phyloP scores from a whole-genome alignment of 2,888 invertebrate species.

The Sisyra terminalis region DNA sequence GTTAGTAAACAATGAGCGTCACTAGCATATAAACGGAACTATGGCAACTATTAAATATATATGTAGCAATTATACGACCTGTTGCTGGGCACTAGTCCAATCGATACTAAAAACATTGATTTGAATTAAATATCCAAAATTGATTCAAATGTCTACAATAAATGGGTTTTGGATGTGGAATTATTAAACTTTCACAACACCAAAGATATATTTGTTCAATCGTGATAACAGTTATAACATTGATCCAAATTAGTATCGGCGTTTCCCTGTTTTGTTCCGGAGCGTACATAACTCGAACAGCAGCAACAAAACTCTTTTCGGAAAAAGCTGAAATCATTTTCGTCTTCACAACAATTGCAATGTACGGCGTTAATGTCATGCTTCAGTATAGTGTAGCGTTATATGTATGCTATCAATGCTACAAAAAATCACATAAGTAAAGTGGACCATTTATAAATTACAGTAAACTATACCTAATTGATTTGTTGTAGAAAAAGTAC shows the following conservation, averaged over 20 bases:
- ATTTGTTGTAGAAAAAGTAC: constrained; percentile 24
- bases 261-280: constrained; percentile 20
- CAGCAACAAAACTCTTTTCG: constrained; percentile 22
- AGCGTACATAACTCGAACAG: constrained; percentile 20
- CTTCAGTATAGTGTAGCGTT: constrained; percentile 23
- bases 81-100: neutral
- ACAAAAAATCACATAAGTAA: constrained; percentile 24
- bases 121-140: too few species aligned
- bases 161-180: constrained; percentile 1
- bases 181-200: constrained; percentile 5
- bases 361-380: constrained; percentile 23
- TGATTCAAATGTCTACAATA: neutral
- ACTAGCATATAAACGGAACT: too few species aligned
- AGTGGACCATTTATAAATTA: too few species aligned
- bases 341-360: constrained; percentile 23
- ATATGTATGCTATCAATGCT: constrained; percentile 23
- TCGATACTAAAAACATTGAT: too few species aligned
- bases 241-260: constrained; percentile 22
- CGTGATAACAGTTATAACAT: constrained; percentile 14
- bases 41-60: too few species aligned
- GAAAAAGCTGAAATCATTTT: constrained; percentile 25
- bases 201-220: constrained; percentile 5
- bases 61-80: neutral
- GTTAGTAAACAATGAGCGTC: too few species aligned
- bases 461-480: too few species aligned